Evolutionary conservation across 2,113 vertebrate species (phyloP).

Genomic region (Pelodiscus sinensis): DNA sequence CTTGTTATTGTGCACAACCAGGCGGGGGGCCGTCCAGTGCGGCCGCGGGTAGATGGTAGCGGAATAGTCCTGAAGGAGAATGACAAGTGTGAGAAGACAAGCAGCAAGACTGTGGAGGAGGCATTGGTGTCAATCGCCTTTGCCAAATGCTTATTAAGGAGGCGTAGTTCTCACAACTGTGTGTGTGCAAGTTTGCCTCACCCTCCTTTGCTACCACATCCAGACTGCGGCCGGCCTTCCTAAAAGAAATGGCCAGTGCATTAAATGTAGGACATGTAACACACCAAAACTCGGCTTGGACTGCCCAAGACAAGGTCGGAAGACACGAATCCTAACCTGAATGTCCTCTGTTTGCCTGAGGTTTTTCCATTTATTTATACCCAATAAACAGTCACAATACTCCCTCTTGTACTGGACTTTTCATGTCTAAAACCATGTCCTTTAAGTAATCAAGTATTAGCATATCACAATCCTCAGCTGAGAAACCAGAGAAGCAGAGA

Average conservation of each 20-base stretch:
- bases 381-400: neutral
- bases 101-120: neutral
- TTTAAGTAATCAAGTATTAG: neutral
- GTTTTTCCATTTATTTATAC: neutral
- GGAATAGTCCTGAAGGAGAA: conserved; percentile 85
- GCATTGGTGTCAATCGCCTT: rapidly evolving
- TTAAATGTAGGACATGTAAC: neutral
- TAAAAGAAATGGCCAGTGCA: neutral
- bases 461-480: neutral
- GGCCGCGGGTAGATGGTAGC: conserved; percentile 90
- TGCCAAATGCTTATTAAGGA: rapidly evolving
- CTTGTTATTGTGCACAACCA: conserved; percentile 88
- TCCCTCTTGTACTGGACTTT: neutral
- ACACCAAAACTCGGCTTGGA: neutral
- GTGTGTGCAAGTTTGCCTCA: neutral
- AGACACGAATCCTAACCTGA: neutral
- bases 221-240: neutral
- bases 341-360: neutral
- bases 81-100: neutral
- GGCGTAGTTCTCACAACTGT: rapidly evolving
- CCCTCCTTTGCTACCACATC: neutral
- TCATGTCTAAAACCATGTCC: neutral
- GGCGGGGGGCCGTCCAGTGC: conserved; percentile 86
- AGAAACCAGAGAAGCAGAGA: neutral
- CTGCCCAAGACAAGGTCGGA: neutral